Evolutionary conservation across 2,113 vertebrate genomes (phyloP), one percentile per base, ranked within the genome.

Genomic region (Lagopus leucura): DNA sequence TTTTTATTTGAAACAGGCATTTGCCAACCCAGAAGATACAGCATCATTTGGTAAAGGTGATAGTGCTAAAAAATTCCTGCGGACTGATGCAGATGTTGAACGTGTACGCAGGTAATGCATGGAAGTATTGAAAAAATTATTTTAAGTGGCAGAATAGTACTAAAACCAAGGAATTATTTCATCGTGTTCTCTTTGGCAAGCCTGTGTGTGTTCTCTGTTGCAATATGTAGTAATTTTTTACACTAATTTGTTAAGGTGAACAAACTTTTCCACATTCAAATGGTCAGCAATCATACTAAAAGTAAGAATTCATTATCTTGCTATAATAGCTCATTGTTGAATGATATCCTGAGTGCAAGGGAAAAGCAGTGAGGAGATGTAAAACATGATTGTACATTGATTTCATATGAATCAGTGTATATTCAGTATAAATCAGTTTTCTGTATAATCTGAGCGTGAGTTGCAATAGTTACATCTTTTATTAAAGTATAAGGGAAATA

Each of bases 21-120:
- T 98, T 96, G 86, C 4, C n/a, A 99, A 98, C 76, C 96, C 97
- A 32, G 98, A 99, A 95, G 98, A 99, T 84, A 36, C 34, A 19
- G 70, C 12, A 19, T 0, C 28, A 1, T 57, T 93, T 54, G 96
- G 91, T 45, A 98, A 96, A 78, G 95, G 96, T 1, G 97, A 97
- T 30, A 96, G 20, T 34, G 92, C 96, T 16, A 98, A 98, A 93
- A 99, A 98, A 55, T 96, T 65, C 34, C 20, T 99, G 52, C 95
- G 97, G n/a, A 96, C 94, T 16, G 98, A 99, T 88, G 58, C 96
- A 10, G 97, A 95, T 24, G 98, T 99, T 2, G 98, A 99, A 72
- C 98, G 98, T 6, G 97, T 96, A 2, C 97, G 98, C 80, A 98
- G 98, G 98, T 99, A 97, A 96, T 27, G 9, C 10, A 45, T 2